Evolutionary conservation across 2,797 vertebrate species (phyloP).

Genomic region (Lycodopsis pacificus): DNA sequence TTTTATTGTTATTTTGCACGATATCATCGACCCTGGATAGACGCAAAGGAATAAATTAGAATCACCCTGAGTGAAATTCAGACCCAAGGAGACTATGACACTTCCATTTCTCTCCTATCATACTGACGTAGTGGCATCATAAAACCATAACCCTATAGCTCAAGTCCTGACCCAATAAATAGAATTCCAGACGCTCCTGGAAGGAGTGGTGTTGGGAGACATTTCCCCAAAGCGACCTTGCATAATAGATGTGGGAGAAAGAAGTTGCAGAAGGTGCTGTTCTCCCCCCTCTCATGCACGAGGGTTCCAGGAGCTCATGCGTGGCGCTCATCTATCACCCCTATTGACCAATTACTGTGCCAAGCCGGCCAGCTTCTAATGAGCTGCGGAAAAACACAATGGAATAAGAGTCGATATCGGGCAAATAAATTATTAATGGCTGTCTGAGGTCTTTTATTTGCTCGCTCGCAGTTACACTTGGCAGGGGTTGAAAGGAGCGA

Average conservation of each 20-base stretch:
- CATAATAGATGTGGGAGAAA: slow-evolving; percentile 41
- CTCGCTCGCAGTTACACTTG: slow-evolving; percentile 67
- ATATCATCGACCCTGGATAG: slow-evolving; percentile 25
- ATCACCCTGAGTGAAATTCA: slow-evolving; percentile 2
- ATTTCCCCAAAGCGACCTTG: slow-evolving; percentile 18
- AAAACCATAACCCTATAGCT: not conserved
- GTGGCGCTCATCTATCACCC: slow-evolving; percentile 71
- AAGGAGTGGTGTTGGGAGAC: slow-evolving; percentile 8
- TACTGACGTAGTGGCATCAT: not conserved
- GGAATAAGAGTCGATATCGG: slow-evolving; percentile 75
- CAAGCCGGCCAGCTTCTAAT: slow-evolving; percentile 71
- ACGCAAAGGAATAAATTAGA: slow-evolving; percentile 17
- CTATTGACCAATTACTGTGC: slow-evolving; percentile 69
- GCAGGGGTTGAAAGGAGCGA: slow-evolving; percentile 45
- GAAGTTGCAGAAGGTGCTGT: slow-evolving; percentile 41
- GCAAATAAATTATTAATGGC: slow-evolving; percentile 76
- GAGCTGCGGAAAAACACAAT: slow-evolving; percentile 63
- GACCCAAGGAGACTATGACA: not conserved
- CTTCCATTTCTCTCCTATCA: not conserved
- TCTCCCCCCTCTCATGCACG: slow-evolving; percentile 19
- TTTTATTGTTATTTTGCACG: slow-evolving; percentile 47
- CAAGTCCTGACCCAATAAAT: slow-evolving; percentile 9
- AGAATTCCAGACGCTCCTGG: not conserved
- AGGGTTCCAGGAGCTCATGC: slow-evolving; percentile 59
- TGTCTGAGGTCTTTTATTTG: slow-evolving; percentile 82